These are phyloP conservation scores for Apotomis betuletana DNA, from an alignment of 2,888 invertebrate species.

Conservation along the genomic window DNA sequence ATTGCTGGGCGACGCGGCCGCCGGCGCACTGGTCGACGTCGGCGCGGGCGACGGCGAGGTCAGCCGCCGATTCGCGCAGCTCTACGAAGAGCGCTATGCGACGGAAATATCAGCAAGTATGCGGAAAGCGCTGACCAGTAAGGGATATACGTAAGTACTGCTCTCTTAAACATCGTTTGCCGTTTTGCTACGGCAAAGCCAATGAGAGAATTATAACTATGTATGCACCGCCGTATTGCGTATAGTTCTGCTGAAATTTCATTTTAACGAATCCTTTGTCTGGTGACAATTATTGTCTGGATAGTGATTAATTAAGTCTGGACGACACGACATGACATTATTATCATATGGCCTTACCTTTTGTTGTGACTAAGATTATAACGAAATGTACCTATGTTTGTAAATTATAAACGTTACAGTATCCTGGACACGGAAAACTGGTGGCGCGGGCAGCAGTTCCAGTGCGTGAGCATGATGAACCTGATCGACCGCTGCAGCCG, in stretches of 20 bases:
- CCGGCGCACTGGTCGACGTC: conserved; percentile 88
- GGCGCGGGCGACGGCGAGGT: conserved; percentile 99
- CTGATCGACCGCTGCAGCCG: conserved; percentile 96
- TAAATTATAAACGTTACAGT: conserved; percentile 66
- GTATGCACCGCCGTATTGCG: no score
- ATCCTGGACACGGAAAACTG: conserved; percentile 86
- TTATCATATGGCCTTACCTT: no score
- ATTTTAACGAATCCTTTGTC: no score
- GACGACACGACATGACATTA: no score
- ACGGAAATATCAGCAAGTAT: conserved; percentile 97
- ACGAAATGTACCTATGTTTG: background rate
- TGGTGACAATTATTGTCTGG: no score
- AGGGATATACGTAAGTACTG: conserved; percentile 88
- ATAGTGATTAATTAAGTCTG: no score
- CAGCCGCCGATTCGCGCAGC: conserved; percentile 89
- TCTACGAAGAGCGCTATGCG: conserved; percentile 90
- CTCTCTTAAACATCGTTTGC: no score
- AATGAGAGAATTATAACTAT: no score
- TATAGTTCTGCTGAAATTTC: no score
- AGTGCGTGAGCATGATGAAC: conserved; percentile 95
- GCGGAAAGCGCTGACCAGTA: conserved; percentile 89
- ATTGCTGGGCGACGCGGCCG: conserved; percentile 77
- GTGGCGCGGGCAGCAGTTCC: conserved; percentile 87
- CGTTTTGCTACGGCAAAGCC: no score
- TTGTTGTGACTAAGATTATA: no score